Base-by-base conservation (phyloP, 2,113 vertebrate genomes). In the Pundamilia nyererei region DNA sequence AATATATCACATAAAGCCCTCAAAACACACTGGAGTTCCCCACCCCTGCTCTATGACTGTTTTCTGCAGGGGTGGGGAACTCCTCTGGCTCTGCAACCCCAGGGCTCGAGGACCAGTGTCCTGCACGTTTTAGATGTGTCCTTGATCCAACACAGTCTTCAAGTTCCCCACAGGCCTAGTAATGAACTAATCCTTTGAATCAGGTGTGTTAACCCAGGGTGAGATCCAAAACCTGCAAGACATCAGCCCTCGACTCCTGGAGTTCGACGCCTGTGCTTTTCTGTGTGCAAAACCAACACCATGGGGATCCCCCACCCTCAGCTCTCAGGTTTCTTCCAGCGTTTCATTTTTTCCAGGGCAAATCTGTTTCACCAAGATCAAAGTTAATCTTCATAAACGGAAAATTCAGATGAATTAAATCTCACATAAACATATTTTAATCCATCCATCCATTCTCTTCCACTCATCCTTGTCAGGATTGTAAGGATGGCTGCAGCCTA, bases 171-270 rank as follows among this genome's bases (percentile, higher is more conserved):
- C 0, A 31, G 14, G 56, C 56, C 56, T 17, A 6, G 56, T 33
- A 60, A 33, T 10, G 5, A 33, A 60, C 29, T 60, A 33, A 60
- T 60, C 56, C 3, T 60, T 60, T 60, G 2, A 62, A 6, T 62
- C 29, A 6, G 0, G 58, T 62, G 58, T 62, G 58, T 2, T 62
- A 0, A 33, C 14, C 29, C 29, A 60, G 29, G 29, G 29, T 19
- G 29, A 60, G 15, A 60, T 60, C 56, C 0, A 62, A 62, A 62
- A 5, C 31, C 58, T 35, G 31, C 58, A 62, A 0, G 15, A 19
- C 29, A 62, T 10, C 1, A 3, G 0, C 9, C 9, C 58, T 62
- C 2, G 9, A 62, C 5, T 0, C 1, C 29, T 1, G 1, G 15
- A 11, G 31, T 35, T 33, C 0, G 5, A 17, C 15, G 26, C 9